These are phyloP conservation scores for Ceratosolen fusciceps DNA, from an alignment of 1,140 invertebrate species.

Conservation along the genomic window DNA sequence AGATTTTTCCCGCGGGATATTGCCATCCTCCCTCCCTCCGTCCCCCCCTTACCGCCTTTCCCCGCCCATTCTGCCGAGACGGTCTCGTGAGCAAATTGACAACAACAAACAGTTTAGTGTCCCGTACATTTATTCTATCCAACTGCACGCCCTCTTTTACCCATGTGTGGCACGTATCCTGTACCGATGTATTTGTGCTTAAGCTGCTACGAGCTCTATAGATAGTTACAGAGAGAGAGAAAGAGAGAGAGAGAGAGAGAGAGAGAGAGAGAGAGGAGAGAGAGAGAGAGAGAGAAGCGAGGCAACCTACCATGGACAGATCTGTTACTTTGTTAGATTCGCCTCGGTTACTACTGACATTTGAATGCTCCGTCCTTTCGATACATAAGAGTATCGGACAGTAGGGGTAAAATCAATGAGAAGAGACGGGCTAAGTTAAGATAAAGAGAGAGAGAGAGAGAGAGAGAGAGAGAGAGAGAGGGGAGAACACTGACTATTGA, in stretches of 20 bases:
- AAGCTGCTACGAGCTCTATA: constrained; percentile 57
- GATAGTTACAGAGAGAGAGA: constrained; percentile 46
- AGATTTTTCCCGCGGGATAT: constrained; percentile 28
- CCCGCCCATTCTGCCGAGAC: too few species aligned
- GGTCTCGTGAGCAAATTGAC: constrained; percentile 66
- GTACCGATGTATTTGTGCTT: constrained; percentile 19
- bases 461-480: background rate
- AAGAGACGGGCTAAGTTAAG: background rate
- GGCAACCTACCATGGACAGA: constrained; percentile 58
- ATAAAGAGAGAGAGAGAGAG: background rate
- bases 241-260: too few species aligned
- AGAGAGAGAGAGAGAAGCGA: constrained; percentile 32
- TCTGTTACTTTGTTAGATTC: constrained; percentile 65
- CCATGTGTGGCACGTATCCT: constrained; percentile 13
- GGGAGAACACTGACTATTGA: background rate
- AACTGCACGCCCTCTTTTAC: constrained; percentile 47
- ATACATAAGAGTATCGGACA: constrained; percentile 26
- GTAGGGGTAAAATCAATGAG: constrained; percentile 3
- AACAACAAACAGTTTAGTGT: constrained; percentile 70
- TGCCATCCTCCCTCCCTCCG: background rate
- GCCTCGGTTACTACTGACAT: constrained; percentile 63
- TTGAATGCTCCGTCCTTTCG: constrained; percentile 66
- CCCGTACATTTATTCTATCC: constrained; percentile 68
- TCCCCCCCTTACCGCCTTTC: constrained; percentile 14
- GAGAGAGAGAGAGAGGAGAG: too few species aligned